phyloP scores from a whole-genome alignment of 2,797 vertebrate genomes.

The Lepilemur ruficaudatus region DNA sequence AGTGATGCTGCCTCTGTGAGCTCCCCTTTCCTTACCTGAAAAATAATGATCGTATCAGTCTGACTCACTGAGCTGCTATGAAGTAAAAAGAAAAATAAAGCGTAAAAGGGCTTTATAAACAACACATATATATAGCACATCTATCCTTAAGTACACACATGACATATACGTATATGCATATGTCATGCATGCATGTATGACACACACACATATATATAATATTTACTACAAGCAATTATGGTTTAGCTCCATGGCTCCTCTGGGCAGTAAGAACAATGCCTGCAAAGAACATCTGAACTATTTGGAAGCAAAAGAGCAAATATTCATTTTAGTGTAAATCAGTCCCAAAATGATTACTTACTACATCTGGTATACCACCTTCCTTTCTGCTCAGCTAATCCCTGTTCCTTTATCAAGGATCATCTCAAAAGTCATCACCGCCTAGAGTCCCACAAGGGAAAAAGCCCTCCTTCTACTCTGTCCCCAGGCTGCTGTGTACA shows the following conservation, averaged over 20 bases:
- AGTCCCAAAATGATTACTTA: not conserved
- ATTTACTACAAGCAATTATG: too few species aligned
- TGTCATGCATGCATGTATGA: not conserved
- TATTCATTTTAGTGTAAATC: not conserved
- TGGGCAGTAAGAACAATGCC: not conserved
- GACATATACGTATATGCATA: not conserved
- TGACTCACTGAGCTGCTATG: not conserved
- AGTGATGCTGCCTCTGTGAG: not conserved
- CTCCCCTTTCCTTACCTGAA: not conserved
- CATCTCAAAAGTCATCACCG: not conserved
- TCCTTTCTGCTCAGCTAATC: not conserved
- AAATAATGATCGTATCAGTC: not conserved
- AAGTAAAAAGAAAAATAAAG: not conserved
- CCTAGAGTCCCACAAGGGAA: not conserved
- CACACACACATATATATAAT: not conserved
- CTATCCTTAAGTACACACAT: not conserved
- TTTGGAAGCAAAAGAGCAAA: not conserved
- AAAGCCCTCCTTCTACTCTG: not conserved
- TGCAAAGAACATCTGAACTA: not conserved
- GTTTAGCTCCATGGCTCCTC: not conserved
- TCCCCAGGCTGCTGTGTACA: accelerated
- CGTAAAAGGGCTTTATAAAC: not conserved
- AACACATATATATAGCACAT: not conserved
- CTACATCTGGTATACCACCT: not conserved
- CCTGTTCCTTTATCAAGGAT: not conserved